Conservation (phyloP, 2,888 invertebrate genomes). For the Flexamia atlantica region DNA sequence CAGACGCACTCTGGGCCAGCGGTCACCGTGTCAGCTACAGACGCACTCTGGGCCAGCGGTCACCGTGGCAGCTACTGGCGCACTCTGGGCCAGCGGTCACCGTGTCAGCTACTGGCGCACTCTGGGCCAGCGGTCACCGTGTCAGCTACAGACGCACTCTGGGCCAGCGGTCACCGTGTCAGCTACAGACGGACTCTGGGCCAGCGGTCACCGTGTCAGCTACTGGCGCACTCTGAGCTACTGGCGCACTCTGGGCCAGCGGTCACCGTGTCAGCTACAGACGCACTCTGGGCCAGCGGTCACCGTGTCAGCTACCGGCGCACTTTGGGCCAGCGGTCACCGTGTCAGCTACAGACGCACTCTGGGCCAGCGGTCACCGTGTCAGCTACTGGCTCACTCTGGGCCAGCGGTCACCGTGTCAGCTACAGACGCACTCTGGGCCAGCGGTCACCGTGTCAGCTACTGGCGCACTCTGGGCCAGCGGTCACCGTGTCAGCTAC, state of each 20-base stretch:
- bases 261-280: background rate
- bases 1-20: background rate
- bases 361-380: no score
- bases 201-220: no score
- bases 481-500: background rate
- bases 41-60: background rate
- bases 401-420: background rate
- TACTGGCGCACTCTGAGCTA: no score
- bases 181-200: background rate
- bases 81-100: background rate
- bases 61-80: background rate
- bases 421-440: no score
- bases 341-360: no score
- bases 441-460: background rate
- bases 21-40: background rate
- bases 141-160: no score
- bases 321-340: no score
- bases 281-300: background rate
- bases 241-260: no score
- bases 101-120: conserved; percentile 1
- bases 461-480: background rate
- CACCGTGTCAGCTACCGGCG: no score
- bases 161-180: background rate
- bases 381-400: no score
- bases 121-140: background rate